Base-by-base conservation (phyloP, 2,113 vertebrate species). In the Rhabdomys dilectus region DNA sequence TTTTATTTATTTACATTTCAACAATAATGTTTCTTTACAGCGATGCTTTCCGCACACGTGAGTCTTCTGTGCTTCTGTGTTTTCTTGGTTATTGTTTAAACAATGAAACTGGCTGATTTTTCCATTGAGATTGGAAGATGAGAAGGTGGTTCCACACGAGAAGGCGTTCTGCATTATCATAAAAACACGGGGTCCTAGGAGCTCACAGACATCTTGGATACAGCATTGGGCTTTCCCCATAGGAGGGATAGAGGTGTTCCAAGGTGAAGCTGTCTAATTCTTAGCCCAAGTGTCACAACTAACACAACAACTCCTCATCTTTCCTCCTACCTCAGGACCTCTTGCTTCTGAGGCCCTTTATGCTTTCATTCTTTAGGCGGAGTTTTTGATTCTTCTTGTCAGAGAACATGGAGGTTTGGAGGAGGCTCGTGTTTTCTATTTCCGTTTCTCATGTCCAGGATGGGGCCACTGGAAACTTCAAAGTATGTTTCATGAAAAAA, bases 351-450 rank as follows among this genome's bases (percentile, higher is more conserved):
- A 92, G 76, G 81, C 39, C 87, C 88, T 96, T 93, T 26, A 92
- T 88, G 94, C 91, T 96, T 96, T 86, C 85, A 96, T 97, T 97
- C 88, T 95, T 97, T 92, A 97, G 94, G 94, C 96, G 96, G 96
- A 91, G 77, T 93, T 96, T 96, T 97, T 97, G 93, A 97, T 96
- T 94, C 73, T 97, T 97, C 95, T 94, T 91, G 91, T 95, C 39
- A 76, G 82, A 96, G 97, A 96, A 97, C 92, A 81, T 56, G 72
- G 72, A 92, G 26, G 53, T 60, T 53, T 72, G n/a, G 48, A 96
- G 70, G 75, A 96, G 77, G 85, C 77, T 51, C 70, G 45, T 24
- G 7, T 78, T 93, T 58, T 94, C 75, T 94, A 31, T 53, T 95
- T 96, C 80, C 58, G 51, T 97, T 97, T 97, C 96, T 97, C 31